Percentiles rank a stretch among this genome's conserved stretches.
phyloP scores from a whole-genome alignment of 2,113 vertebrate genomes.

The Tragelaphus imberbis region DNA sequence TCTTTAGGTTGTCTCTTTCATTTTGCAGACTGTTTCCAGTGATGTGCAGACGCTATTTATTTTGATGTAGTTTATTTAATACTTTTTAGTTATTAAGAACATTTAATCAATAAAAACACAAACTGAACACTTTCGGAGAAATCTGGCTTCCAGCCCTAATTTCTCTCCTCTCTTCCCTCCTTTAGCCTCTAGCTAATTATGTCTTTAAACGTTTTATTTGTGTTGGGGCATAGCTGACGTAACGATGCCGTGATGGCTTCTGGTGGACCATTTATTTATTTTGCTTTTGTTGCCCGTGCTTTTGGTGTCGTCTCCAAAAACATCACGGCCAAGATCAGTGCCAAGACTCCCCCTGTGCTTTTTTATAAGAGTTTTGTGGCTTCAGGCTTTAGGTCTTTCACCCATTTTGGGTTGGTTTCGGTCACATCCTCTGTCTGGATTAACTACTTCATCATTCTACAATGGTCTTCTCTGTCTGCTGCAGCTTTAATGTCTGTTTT shows the following conservation, averaged over 20 bases:
- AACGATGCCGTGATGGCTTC: accelerated
- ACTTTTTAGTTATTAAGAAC: background rate
- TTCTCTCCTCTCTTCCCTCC: background rate
- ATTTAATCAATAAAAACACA: background rate
- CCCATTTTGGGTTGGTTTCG: background rate
- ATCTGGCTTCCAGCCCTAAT: background rate
- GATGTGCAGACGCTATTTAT: background rate
- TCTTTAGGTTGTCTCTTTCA: too few species aligned
- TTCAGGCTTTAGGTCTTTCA: background rate
- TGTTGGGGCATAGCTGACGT: background rate
- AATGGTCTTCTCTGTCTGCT: too few species aligned
- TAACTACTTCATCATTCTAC: accelerated
- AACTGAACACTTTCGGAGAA: background rate
- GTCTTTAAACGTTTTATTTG: background rate
- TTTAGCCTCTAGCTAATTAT: background rate
- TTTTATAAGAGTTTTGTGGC: background rate
- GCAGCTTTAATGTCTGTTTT: accelerated
- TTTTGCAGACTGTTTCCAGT: background rate
- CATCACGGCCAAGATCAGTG: background rate
- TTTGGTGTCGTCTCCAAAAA: background rate
- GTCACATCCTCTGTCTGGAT: background rate
- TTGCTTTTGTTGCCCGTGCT: background rate
- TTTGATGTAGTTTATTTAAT: background rate
- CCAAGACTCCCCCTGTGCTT: background rate
- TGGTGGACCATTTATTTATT: background rate